Evolutionary conservation across 2,888 invertebrate genomes (phyloP).

Genomic region (Phengaris arion): DNA sequence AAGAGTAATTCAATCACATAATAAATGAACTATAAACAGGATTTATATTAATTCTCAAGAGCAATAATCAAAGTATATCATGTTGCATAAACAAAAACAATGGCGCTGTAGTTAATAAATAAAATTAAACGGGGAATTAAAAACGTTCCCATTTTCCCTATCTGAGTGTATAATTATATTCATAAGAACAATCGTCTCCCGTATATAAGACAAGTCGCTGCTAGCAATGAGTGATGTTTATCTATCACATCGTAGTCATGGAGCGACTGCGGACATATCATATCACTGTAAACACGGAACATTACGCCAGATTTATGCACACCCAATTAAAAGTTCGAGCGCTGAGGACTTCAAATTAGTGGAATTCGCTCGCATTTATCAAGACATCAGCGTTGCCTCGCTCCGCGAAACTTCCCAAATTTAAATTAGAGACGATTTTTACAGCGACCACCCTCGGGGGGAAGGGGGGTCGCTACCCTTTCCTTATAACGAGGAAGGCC

Average conservation of each 20-base stretch:
- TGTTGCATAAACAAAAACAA: too few relatives aligned
- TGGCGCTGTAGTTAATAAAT: neutral
- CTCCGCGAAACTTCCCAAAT: constrained; percentile 79
- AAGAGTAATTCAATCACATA: too few relatives aligned
- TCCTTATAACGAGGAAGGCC: constrained; percentile 81
- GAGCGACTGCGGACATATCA: constrained; percentile 51
- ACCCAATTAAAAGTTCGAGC: constrained; percentile 76
- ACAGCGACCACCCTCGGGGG: constrained; percentile 74
- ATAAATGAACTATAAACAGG: too few relatives aligned
- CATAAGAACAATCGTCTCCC: constrained; percentile 28
- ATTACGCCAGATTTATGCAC: constrained; percentile 74
- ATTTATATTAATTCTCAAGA: too few relatives aligned
- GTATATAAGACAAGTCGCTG: constrained; percentile 42
- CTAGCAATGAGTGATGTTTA: constrained; percentile 71
- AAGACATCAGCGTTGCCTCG: constrained; percentile 77
- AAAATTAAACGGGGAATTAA: neutral
- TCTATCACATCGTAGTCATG: constrained; percentile 58
- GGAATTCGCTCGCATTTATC: constrained; percentile 77
- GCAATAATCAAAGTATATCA: too few relatives aligned
- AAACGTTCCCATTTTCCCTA: constrained; percentile 31
- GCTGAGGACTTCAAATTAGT: constrained; percentile 76
- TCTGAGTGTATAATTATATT: constrained; percentile 29
- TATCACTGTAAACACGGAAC: constrained; percentile 71
- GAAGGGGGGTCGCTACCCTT: constrained; percentile 74
- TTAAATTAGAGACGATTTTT: constrained; percentile 81